phyloP scores from a whole-genome alignment of 1,140 invertebrate species.

The Lucilia cuprina region DNA sequence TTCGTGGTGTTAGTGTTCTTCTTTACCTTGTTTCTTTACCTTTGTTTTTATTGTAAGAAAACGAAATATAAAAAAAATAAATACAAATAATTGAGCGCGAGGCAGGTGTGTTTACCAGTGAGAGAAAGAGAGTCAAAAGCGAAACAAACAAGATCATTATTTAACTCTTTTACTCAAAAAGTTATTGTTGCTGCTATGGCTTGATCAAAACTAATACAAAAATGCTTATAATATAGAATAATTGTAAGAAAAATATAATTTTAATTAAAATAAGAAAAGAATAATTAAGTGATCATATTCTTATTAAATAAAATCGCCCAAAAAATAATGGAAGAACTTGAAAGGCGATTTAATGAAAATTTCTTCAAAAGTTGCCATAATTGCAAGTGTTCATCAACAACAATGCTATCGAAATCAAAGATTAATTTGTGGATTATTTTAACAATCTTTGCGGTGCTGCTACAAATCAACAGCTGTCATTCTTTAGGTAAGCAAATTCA shows the following conservation, averaged over 20 bases:
- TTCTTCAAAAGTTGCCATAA: not conserved
- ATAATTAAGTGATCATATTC: not conserved
- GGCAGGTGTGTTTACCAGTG: slow-evolving; percentile 13
- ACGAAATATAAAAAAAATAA: not conserved
- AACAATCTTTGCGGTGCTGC: slow-evolving; percentile 17
- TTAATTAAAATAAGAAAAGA: not conserved
- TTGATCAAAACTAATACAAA: not conserved
- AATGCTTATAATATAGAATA: not conserved
- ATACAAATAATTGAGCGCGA: not conserved
- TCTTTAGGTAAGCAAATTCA: slow-evolving; percentile 1
- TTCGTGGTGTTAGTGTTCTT: not conserved
- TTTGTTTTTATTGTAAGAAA: not conserved
- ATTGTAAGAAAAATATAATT: not conserved
- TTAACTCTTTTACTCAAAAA: not conserved
- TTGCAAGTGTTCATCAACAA: not conserved
- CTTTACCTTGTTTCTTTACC: not conserved
- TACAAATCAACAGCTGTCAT: slow-evolving; percentile 5
- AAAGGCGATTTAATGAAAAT: not conserved
- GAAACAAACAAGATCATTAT: not conserved
- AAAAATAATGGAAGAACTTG: not conserved
- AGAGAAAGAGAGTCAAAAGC: not conserved
- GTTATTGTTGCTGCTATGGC: not conserved
- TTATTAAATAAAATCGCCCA: not conserved
- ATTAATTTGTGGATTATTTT: slow-evolving; percentile 24
- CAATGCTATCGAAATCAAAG: slow-evolving; percentile 5